Evolutionary conservation across 2,797 vertebrate species (phyloP).

Genomic region (Phrynocephalus guinanensis): DNA sequence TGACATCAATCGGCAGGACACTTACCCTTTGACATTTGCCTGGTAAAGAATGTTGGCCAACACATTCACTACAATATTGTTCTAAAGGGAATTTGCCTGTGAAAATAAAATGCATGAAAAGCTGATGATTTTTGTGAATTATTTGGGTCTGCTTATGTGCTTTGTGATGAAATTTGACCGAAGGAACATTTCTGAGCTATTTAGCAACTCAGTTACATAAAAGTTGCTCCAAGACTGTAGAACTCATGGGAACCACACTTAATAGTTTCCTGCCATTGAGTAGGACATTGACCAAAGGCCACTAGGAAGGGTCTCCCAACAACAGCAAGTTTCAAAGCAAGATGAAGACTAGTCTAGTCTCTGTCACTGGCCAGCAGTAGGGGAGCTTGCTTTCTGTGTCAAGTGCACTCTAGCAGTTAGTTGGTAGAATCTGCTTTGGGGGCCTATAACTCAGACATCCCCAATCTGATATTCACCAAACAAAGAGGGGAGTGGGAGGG

Average conservation of each 20-base stretch:
- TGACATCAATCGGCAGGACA: constrained; percentile 36
- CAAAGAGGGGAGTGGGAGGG: too few species aligned
- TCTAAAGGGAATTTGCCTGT: constrained; percentile 51
- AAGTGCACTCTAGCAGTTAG: too few species aligned
- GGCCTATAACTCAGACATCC: too few species aligned
- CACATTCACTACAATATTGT: constrained; percentile 46
- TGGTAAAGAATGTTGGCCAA: constrained; percentile 43
- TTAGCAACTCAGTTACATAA: background rate
- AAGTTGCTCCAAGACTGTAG: background rate
- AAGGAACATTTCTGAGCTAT: background rate
- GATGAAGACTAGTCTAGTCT: too few species aligned
- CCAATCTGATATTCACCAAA: too few species aligned
- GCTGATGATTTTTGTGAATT: constrained; percentile 32
- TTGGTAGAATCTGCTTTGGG: too few species aligned
- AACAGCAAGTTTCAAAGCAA: too few species aligned
- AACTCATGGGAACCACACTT: background rate
- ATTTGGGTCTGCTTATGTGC: constrained; percentile 46
- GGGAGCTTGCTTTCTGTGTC: too few species aligned
- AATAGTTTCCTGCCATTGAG: background rate
- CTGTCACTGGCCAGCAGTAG: too few species aligned
- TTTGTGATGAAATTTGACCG: background rate
- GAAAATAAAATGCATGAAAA: constrained; percentile 43
- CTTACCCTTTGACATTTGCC: constrained; percentile 49
- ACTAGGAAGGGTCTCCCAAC: background rate
- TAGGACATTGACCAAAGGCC: background rate